A percentile compares a stretch with the other conserved stretches of the same genome.
Conservation (phyloP, 2,113 vertebrate species). For the Synchiropus splendidus region DNA sequence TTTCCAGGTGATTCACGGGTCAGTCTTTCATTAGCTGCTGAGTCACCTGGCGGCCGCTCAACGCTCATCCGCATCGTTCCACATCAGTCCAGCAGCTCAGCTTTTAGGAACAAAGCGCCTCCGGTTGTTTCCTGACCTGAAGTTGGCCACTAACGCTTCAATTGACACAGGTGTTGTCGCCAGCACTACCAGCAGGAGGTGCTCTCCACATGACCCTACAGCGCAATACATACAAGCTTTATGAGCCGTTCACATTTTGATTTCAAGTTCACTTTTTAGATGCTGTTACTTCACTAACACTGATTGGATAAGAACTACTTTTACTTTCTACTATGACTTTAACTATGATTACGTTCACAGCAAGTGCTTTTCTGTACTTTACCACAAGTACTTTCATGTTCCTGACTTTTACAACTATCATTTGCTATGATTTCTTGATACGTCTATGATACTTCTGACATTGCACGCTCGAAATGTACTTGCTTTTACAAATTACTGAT, state of each 20-base stretch:
- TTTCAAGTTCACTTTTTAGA: too few relatives aligned
- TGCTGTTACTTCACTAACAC: neutral
- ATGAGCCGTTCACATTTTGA: neutral
- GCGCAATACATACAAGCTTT: neutral
- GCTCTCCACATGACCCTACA: conserved; percentile 14
- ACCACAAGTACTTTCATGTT: too few relatives aligned
- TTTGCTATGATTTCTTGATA: too few relatives aligned
- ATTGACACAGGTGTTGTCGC: conserved; percentile 2
- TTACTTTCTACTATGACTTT: too few relatives aligned
- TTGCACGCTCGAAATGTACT: too few relatives aligned
- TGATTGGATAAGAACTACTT: too few relatives aligned
- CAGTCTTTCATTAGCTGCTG: neutral
- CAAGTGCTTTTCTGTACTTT: too few relatives aligned
- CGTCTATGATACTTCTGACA: too few relatives aligned
- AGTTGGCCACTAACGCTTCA: conserved; percentile 24
- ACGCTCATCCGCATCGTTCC: neutral
- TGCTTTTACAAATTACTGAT: too few relatives aligned
- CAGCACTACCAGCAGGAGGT: conserved; percentile 29
- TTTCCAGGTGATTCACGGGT: too few relatives aligned
- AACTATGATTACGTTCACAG: too few relatives aligned
- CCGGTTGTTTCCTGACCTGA: conserved; percentile 20
- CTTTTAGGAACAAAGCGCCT: neutral
- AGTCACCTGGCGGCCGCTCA: neutral
- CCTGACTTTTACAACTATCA: too few relatives aligned
- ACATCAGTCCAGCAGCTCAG: conserved; percentile 13